phyloP scores from a whole-genome alignment of 2,797 vertebrate genomes.

The Mus minutoides region DNA sequence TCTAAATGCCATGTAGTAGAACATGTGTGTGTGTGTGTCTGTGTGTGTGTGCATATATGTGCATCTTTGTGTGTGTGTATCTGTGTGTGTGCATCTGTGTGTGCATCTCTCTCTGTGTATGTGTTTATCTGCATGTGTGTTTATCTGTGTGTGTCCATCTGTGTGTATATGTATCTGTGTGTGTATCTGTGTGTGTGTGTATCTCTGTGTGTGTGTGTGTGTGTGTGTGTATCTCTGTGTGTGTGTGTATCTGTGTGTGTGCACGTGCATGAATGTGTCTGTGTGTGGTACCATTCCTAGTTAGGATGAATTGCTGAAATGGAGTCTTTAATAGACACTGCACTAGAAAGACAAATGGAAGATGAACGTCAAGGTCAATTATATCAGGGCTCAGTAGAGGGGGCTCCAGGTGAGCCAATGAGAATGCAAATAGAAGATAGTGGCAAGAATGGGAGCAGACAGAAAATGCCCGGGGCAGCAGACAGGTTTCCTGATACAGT shows the following conservation, averaged over 20 bases:
- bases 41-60: background rate
- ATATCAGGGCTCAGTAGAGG: background rate
- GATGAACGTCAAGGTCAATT: conserved; percentile 37
- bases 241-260: too few species aligned
- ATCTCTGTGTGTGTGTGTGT: too few species aligned
- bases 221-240: too few species aligned
- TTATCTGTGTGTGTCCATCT: too few species aligned
- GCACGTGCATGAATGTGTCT: too few species aligned
- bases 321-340: background rate
- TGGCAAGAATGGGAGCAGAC: background rate
- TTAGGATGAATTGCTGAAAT: background rate
- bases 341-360: background rate
- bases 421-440: background rate
- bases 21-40: background rate
- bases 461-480: background rate
- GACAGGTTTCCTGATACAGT: background rate
- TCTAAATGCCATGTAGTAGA: background rate
- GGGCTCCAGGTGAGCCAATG: background rate
- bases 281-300: too few species aligned
- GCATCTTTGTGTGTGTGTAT: too few species aligned
- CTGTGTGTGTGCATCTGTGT: too few species aligned
- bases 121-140: background rate
- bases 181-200: too few species aligned
- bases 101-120: too few species aligned
- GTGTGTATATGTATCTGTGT: too few species aligned